Percentiles rank a stretch among this genome's conserved stretches.
Evolutionary conservation across 2,888 invertebrate genomes (phyloP).

Genomic region (Alloscopus bannaensis): DNA sequence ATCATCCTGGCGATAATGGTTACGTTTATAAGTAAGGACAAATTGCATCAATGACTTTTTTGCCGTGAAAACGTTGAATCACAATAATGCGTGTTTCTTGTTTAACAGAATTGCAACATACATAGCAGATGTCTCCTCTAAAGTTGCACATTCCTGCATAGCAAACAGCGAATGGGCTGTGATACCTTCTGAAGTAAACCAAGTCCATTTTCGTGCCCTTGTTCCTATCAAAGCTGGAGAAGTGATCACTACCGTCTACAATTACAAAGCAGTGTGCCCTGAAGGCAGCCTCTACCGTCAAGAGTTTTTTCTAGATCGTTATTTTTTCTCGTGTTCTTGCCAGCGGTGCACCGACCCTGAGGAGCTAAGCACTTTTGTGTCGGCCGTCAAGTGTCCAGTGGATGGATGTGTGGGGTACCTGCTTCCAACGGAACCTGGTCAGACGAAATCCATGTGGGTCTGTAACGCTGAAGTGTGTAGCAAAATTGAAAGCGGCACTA

Average conservation of each 20-base stretch:
- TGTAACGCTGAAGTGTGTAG: constrained; percentile 23
- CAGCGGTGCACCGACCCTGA: constrained; percentile 21
- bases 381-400: constrained; percentile 26
- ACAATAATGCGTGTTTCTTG: too few relatives aligned
- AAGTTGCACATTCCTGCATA: constrained; percentile 30
- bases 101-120: constrained; percentile 27
- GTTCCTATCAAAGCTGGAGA: constrained; percentile 33
- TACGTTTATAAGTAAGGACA: constrained; percentile 28
- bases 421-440: neutral
- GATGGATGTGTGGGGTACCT: constrained; percentile 15
- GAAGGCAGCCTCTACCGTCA: constrained; percentile 10
- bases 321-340: constrained; percentile 26
- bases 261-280: constrained; percentile 11
- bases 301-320: constrained; percentile 17
- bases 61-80: too few relatives aligned
- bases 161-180: constrained; percentile 41
- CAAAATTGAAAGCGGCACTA: constrained; percentile 1
- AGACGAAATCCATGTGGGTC: neutral
- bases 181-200: constrained; percentile 24
- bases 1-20: constrained; percentile 42
- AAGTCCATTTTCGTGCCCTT: constrained; percentile 34
- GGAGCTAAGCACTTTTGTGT: constrained; percentile 15
- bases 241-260: constrained; percentile 17
- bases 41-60: too few relatives aligned
- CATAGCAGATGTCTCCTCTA: constrained; percentile 31